Percentiles rank a stretch among this genome's conserved stretches.
These are phyloP conservation scores for Ambastaia sidthimunki DNA, from an alignment of 2,797 vertebrate genomes.

Conservation along the genomic window DNA sequence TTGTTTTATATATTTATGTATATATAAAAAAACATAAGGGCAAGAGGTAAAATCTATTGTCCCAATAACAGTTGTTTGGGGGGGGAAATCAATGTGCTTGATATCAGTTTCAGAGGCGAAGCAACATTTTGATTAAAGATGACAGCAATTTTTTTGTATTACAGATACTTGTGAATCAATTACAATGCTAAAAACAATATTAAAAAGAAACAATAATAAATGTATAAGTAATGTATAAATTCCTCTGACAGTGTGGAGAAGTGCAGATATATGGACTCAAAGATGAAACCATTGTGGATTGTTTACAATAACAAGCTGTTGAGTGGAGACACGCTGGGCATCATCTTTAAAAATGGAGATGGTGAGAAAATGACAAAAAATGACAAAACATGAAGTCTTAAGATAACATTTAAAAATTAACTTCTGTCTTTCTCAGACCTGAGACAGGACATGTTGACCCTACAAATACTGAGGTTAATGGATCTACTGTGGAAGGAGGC, in stretches of 20 bases:
- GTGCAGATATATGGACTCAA: conserved; percentile 98
- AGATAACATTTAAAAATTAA: neutral
- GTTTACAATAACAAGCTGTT: conserved; percentile 97
- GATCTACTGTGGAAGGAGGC: conserved; percentile 97
- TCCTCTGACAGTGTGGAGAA: conserved; percentile 86
- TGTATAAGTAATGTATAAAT: neutral
- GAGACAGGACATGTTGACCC: conserved; percentile 95
- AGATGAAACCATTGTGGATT: conserved; percentile 99
- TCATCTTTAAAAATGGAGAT: conserved; percentile 99
- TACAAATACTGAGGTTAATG: conserved; percentile 95
- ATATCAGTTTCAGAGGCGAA: neutral
- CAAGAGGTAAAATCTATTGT: too few species aligned
- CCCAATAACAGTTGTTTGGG: too few species aligned
- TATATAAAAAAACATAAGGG: too few species aligned
- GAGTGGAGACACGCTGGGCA: conserved; percentile 87
- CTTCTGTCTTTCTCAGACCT: conserved; percentile 74
- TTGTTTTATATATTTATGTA: too few species aligned
- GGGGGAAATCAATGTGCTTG: neutral
- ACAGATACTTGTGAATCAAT: too few species aligned
- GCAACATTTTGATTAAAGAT: neutral
- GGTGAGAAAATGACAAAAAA: too few species aligned
- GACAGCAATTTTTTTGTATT: too few species aligned
- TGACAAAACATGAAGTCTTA: neutral
- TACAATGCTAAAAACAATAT: neutral
- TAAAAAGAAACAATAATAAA: neutral